Conservation (phyloP, 2,113 vertebrate species). For the Thryonomys swinderianus region DNA sequence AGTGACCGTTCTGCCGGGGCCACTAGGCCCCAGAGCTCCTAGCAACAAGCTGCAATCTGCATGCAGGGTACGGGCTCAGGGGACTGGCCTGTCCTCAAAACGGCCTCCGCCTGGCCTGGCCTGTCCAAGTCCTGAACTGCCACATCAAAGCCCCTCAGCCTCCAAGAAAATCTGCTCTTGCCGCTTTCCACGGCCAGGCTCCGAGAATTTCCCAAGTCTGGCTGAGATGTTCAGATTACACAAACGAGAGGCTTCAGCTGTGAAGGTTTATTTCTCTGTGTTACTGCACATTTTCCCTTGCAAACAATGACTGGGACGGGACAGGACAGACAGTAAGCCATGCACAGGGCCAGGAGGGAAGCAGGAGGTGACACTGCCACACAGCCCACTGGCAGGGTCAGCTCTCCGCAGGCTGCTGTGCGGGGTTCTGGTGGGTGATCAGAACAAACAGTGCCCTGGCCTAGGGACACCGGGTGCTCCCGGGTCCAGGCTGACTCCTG, state of each 20-base stretch:
- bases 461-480: not conserved
- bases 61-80: not conserved
- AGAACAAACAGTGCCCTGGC: not conserved
- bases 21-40: not conserved
- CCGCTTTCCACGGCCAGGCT: not conserved
- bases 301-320: not conserved
- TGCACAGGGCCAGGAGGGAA: not conserved
- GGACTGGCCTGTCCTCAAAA: not conserved
- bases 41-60: not conserved
- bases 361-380: not conserved
- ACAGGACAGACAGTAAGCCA: not conserved
- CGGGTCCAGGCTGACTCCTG: not conserved
- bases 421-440: not conserved
- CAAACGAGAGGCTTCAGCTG: not conserved
- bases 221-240: not conserved
- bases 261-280: not conserved
- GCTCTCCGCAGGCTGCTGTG: not conserved
- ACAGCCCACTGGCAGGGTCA: not conserved
- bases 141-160: not conserved
- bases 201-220: not conserved
- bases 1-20: not conserved
- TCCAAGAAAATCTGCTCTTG: not conserved
- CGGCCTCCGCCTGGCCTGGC: fast-evolving
- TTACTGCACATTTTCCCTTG: not conserved
- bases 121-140: not conserved